Conservation (phyloP, 1,140 invertebrate genomes). For the Galleria mellonella region DNA sequence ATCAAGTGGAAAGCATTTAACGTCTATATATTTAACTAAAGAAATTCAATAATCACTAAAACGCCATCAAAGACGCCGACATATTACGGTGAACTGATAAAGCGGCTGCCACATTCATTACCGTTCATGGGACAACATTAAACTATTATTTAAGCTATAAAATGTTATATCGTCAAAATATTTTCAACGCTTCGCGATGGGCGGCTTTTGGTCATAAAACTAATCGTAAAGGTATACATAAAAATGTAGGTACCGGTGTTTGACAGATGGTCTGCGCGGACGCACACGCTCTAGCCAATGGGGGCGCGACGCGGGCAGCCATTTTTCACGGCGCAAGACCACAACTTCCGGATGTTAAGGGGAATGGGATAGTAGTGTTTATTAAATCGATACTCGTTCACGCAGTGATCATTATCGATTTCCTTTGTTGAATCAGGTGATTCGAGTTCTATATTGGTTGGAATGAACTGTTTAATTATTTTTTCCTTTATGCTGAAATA, state of each 20-base stretch:
- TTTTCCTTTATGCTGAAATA: not conserved
- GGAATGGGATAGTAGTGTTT: not conserved
- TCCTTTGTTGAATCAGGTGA: no score
- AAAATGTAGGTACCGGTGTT: constrained; percentile 16
- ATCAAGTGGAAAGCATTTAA: not conserved
- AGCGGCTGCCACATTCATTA: constrained; percentile 20
- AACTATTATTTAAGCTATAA: constrained; percentile 37
- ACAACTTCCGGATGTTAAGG: not conserved
- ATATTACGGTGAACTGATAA: constrained; percentile 20
- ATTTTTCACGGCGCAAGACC: no score
- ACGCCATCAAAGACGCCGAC: constrained; percentile 9
- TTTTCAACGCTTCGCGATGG: constrained; percentile 36
- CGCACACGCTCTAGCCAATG: not conserved
- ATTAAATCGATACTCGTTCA: not conserved
- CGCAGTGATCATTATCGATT: no score
- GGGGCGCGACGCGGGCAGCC: no score
- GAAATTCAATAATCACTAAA: not conserved
- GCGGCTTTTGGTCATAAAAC: constrained; percentile 22
- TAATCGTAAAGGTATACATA: constrained; percentile 24
- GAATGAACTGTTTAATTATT: no score
- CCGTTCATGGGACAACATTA: constrained; percentile 26
- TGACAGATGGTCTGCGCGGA: constrained; percentile 15
- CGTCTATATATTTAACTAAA: not conserved
- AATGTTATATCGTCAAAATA: constrained; percentile 53
- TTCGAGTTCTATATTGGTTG: no score